phyloP scores from a whole-genome alignment of 2,888 invertebrate genomes.

The Ephialtes manifestator region DNA sequence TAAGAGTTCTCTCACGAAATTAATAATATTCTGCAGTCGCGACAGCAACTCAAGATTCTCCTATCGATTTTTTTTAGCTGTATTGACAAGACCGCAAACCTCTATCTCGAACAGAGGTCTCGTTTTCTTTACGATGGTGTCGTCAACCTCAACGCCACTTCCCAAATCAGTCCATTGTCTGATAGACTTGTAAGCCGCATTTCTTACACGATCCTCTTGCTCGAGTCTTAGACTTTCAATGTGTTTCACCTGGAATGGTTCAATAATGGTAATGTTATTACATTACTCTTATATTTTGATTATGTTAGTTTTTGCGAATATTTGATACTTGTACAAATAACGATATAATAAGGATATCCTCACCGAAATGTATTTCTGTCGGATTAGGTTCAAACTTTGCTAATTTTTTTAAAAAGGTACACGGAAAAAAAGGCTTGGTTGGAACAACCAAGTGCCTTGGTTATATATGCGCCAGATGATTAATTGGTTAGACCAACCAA shows the following conservation, averaged over 20 bases:
- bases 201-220: slow-evolving; percentile 83
- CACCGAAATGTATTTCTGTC: no score
- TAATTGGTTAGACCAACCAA: no score
- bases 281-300: no score
- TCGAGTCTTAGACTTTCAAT: slow-evolving; percentile 77
- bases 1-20: slow-evolving; percentile 30
- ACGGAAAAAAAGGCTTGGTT: no score
- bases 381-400: no score
- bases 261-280: background rate
- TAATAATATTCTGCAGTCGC: slow-evolving; percentile 1
- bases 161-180: slow-evolving; percentile 89
- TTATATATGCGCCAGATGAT: no score
- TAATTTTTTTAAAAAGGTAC: no score
- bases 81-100: slow-evolving; percentile 86
- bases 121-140: slow-evolving; percentile 86
- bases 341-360: no score
- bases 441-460: no score
- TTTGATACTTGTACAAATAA: no score
- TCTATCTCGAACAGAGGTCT: slow-evolving; percentile 90
- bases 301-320: no score
- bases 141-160: slow-evolving; percentile 89
- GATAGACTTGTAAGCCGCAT: slow-evolving; percentile 88
- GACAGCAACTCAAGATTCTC: background rate
- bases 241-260: slow-evolving; percentile 57
- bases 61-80: slow-evolving; percentile 82